Evolutionary conservation across 2,113 vertebrate species (phyloP).

Genomic region (Burhinus oedicnemus): DNA sequence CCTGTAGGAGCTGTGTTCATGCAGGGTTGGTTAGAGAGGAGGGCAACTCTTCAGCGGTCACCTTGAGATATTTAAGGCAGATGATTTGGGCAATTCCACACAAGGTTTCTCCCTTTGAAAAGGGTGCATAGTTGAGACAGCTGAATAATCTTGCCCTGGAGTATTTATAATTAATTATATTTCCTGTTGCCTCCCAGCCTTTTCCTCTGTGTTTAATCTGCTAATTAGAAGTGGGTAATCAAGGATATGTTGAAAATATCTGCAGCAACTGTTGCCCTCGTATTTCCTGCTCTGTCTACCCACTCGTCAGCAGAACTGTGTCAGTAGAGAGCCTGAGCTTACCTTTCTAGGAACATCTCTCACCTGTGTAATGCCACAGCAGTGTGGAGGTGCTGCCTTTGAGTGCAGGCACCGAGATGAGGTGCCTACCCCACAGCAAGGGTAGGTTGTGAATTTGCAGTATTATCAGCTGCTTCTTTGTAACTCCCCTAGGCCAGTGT

Average conservation of each 20-base stretch:
- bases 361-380: not conserved
- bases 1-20: not conserved
- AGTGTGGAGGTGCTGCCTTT: not conserved
- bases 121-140: not conserved
- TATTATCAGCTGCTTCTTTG: not conserved
- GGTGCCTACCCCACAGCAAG: not conserved
- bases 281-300: conserved; percentile 24
- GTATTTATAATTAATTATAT: conserved; percentile 25
- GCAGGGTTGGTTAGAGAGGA: not conserved
- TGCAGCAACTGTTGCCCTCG: not conserved
- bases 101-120: not conserved
- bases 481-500: not conserved
- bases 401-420: not conserved
- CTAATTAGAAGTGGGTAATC: conserved; percentile 45
- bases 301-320: not conserved
- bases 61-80: not conserved
- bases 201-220: conserved; percentile 33
- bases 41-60: not conserved
- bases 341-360: conserved; percentile 26
- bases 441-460: not conserved
- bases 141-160: not conserved
- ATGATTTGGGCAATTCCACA: not conserved
- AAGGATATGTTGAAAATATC: conserved; percentile 22
- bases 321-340: not conserved
- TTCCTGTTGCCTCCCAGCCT: conserved; percentile 5